Evolutionary conservation across 2,797 vertebrate genomes (phyloP).

Genomic region (Schizothorax lantsangensis): DNA sequence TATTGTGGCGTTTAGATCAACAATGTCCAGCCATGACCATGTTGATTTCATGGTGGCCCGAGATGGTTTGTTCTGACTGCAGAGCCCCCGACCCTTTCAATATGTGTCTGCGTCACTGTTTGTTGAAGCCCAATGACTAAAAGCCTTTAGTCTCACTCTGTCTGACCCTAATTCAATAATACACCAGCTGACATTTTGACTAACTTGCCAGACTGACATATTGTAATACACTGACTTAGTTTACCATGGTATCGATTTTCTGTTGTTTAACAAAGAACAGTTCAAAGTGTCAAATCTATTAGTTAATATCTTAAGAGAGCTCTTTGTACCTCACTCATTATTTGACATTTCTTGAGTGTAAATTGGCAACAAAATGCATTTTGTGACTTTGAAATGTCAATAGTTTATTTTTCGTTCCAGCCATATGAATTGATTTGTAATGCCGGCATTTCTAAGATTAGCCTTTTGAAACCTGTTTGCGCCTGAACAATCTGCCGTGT

Average conservation of each 20-base stretch:
- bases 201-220: slow-evolving; percentile 41
- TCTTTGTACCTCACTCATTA: neutral
- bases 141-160: slow-evolving; percentile 28
- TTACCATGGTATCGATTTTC: slow-evolving; percentile 10
- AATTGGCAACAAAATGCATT: neutral
- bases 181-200: slow-evolving; percentile 47
- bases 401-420: neutral
- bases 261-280: slow-evolving; percentile 24
- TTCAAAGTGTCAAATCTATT: slow-evolving; percentile 21
- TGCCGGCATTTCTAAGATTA: slow-evolving; percentile 44
- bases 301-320: neutral
- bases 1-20: slow-evolving; percentile 68
- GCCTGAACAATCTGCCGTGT: slow-evolving; percentile 49
- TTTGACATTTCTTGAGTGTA: slow-evolving; percentile 1
- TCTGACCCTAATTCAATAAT: slow-evolving; percentile 53
- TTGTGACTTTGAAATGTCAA: slow-evolving; percentile 28
- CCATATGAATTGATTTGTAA: slow-evolving; percentile 48
- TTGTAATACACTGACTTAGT: slow-evolving; percentile 34
- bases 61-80: slow-evolving; percentile 58
- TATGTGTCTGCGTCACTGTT: slow-evolving; percentile 56
- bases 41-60: slow-evolving; percentile 70
- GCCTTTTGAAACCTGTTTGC: slow-evolving; percentile 40
- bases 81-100: slow-evolving; percentile 57
- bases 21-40: slow-evolving; percentile 71
- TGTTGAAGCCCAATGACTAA: slow-evolving; percentile 36